These are phyloP conservation scores for Hippoglossus stenolepis DNA, from an alignment of 2,113 vertebrate species.

Conservation along the genomic window DNA sequence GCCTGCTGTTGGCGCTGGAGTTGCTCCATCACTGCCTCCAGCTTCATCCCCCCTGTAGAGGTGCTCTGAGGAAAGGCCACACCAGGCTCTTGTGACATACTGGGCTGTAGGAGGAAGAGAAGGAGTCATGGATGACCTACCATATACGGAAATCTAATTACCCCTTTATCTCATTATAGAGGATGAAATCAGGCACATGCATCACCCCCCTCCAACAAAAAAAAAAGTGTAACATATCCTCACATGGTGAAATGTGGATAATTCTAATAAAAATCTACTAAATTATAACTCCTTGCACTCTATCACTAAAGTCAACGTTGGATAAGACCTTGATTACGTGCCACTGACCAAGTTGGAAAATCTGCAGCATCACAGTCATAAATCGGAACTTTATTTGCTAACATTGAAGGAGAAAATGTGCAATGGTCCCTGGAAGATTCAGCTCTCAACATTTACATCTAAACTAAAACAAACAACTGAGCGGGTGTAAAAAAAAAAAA, in stretches of 20 bases:
- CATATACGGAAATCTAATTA: constrained; percentile 39
- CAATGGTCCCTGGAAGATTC: background rate
- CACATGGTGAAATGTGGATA: background rate
- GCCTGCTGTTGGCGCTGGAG: constrained; percentile 90
- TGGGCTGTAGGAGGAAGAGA: constrained; percentile 79
- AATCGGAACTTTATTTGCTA: background rate
- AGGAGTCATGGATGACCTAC: constrained; percentile 24
- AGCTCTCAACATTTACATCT: background rate
- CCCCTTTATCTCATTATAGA: constrained; percentile 14
- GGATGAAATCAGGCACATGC: background rate
- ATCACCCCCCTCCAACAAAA: background rate
- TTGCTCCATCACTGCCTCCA: constrained; percentile 93
- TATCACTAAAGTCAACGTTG: background rate
- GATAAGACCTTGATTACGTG: background rate
- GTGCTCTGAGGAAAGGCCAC: constrained; percentile 85
- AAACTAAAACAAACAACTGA: background rate
- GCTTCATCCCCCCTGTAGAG: constrained; percentile 87
- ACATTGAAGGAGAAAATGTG: no score
- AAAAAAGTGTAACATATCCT: background rate
- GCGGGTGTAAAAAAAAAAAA: background rate
- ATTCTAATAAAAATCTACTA: background rate
- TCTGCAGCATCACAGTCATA: background rate
- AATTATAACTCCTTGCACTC: background rate
- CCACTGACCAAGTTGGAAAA: no score
- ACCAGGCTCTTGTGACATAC: constrained; percentile 83